Conservation (phyloP, 1,140 invertebrate genomes). For the Drosophila burlai region DNA sequence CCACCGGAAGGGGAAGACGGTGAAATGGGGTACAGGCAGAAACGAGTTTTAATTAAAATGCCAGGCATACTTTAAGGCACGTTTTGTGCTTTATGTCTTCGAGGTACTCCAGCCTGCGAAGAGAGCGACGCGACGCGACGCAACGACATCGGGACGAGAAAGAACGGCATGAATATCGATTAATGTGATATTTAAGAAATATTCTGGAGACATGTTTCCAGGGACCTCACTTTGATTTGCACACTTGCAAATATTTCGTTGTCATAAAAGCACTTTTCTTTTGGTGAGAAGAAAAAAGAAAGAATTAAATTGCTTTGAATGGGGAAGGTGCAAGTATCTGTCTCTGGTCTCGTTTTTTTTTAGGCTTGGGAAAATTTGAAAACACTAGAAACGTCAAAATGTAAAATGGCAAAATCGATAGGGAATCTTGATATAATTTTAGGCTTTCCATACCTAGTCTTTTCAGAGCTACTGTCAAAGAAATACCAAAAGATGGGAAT, state of each 20-base stretch:
- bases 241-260: constrained; percentile 13
- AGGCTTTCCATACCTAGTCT: background rate
- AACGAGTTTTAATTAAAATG: constrained; percentile 78
- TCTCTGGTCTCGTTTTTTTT: background rate
- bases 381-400: too few species aligned
- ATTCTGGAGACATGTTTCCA: background rate
- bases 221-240: constrained; percentile 5
- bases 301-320: background rate
- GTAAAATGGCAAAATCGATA: background rate
- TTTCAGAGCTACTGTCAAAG: background rate
- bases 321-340: background rate
- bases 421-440: too few species aligned
- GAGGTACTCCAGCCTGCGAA: constrained; percentile 14
- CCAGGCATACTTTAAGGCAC: constrained; percentile 73
- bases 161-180: constrained; percentile 29
- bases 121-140: background rate
- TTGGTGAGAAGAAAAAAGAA: background rate
- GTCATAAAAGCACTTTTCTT: background rate
- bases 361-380: too few species aligned
- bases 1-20: background rate
- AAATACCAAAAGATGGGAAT: background rate
- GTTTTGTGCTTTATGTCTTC: constrained; percentile 44
- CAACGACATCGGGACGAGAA: background rate
- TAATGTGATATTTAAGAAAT: constrained; percentile 18
- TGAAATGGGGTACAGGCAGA: constrained; percentile 22